These are phyloP conservation scores for Cyclophora punctaria DNA, from an alignment of 2,888 invertebrate species.

Conservation along the genomic window DNA sequence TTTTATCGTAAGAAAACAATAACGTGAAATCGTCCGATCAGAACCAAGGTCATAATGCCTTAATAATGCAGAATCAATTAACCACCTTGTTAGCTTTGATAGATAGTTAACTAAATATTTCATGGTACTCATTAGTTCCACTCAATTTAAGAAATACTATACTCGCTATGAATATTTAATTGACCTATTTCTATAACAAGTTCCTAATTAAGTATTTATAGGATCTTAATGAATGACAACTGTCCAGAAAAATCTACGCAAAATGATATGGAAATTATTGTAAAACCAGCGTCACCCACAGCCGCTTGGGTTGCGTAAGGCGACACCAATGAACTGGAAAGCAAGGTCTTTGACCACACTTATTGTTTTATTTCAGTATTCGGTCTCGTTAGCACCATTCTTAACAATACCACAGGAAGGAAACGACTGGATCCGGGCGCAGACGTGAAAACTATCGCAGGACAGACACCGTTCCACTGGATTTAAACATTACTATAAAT, in stretches of 20 bases:
- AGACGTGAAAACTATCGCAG: conserved; percentile 63
- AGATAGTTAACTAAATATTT: conserved; percentile 27
- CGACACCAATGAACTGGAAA: conserved; percentile 68
- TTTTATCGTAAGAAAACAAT: conserved; percentile 67
- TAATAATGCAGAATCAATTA: conserved; percentile 52
- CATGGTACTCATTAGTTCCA: conserved; percentile 1
- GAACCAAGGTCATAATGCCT: conserved; percentile 53
- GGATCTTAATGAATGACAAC: no score
- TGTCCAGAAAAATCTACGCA: conserved; percentile 24
- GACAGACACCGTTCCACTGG: conserved; percentile 64
- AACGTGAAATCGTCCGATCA: conserved; percentile 67
- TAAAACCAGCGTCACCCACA: conserved; percentile 58
- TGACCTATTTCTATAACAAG: no score
- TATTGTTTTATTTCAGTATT: conserved; percentile 63
- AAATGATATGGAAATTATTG: conserved; percentile 29
- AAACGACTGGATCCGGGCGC: conserved; percentile 55
- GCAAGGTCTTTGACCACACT: conserved; percentile 66
- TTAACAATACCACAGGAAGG: conserved; percentile 73
- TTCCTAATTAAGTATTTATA: no score
- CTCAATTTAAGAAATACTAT: no score
- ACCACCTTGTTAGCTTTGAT: conserved; percentile 38
- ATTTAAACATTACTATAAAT: conserved; percentile 66
- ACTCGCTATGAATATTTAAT: no score
- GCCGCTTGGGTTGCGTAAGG: conserved; percentile 55
- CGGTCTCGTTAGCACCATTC: conserved; percentile 66